Base-by-base conservation (phyloP, 2,797 vertebrate genomes). In the Manis pentadactyla region DNA sequence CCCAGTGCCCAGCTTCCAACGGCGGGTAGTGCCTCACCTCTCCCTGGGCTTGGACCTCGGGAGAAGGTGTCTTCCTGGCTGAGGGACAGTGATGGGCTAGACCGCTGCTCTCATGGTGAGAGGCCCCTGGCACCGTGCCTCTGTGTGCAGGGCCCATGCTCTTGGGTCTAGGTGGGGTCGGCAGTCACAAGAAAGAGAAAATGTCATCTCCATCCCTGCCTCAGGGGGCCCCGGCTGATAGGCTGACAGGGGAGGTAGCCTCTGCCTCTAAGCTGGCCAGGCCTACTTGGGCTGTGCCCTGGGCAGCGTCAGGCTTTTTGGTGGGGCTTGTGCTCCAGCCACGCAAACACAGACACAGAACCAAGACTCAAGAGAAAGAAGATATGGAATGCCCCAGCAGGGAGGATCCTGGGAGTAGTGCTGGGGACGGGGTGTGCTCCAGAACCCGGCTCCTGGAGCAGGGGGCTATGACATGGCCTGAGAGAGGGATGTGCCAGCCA, bases 11-110 rank as follows among this genome's bases (percentile, higher is more conserved):
- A 98, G 87, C 98, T 98, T 4, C 96, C 98, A 25, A 98, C 98
- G 27, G 97, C 92, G 4, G 98, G 97, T 37, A 98, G 97, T 0
- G 4, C 98, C 97, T 97, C 98, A 5, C 42, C 98, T 55, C 97
- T 98, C 46, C 98, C 98, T 29, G 39, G 95, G 0, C 86, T 98
- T 2, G 89, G 98, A 97, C 97, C 98, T 97, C 68, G 97, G 94
- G 66, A 99, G 95, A 99, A 99, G 96, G 99, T 99, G 95, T 98
- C 99, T 0, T 99, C 99, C 0, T 99, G 99, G 99, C 98, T 99
- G 92, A 99, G 99, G 98, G 99, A 99, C 97, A 99, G 99, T 10
- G 98, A 99, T 2, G 98, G 99, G 55, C 98, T 99, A 4, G 99
- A 99, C 94, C 98, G 97, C 87, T 99, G 99, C 66, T 98, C 98